These are phyloP conservation scores for Buathra laborator DNA, from an alignment of 2,888 invertebrate genomes.

Conservation along the genomic window DNA sequence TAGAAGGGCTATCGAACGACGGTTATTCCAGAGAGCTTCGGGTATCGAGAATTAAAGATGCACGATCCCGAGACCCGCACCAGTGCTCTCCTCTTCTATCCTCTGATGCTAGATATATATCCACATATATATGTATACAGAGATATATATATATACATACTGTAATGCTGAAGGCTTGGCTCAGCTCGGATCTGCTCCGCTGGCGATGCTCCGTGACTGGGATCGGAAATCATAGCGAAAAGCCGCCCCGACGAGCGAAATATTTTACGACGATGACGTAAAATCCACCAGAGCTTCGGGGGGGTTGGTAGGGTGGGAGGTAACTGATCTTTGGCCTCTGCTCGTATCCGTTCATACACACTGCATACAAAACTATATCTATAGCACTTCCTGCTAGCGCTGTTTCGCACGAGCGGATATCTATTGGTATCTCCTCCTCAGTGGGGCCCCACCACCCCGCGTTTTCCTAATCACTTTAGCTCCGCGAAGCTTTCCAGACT, in stretches of 20 bases:
- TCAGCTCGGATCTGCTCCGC: conserved; percentile 49
- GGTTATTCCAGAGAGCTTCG: conserved; percentile 59
- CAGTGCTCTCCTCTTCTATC: conserved; percentile 40
- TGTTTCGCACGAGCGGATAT: conserved; percentile 31
- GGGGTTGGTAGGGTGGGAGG: background rate
- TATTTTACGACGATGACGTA: conserved; percentile 66
- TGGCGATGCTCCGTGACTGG: conserved; percentile 64
- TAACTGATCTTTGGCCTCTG: conserved; percentile 56
- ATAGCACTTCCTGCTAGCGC: conserved; percentile 8
- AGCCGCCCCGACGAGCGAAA: conserved; percentile 62
- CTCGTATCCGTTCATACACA: background rate
- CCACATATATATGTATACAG: background rate
- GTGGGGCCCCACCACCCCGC: background rate
- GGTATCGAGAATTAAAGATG: conserved; percentile 68
- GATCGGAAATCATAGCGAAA: conserved; percentile 66
- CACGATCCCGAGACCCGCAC: conserved; percentile 58
- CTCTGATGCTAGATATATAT: conserved; percentile 37
- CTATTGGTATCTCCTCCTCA: background rate
- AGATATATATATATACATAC: background rate
- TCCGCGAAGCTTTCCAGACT: conserved; percentile 3
- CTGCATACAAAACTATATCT: background rate
- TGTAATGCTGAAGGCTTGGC: conserved; percentile 41
- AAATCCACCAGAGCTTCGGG: conserved; percentile 50
- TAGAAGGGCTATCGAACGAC: conserved; percentile 51
- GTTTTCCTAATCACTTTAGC: conserved; percentile 25